Base-by-base conservation (phyloP, 2,888 invertebrate genomes). In the Monochamus alternatus region DNA sequence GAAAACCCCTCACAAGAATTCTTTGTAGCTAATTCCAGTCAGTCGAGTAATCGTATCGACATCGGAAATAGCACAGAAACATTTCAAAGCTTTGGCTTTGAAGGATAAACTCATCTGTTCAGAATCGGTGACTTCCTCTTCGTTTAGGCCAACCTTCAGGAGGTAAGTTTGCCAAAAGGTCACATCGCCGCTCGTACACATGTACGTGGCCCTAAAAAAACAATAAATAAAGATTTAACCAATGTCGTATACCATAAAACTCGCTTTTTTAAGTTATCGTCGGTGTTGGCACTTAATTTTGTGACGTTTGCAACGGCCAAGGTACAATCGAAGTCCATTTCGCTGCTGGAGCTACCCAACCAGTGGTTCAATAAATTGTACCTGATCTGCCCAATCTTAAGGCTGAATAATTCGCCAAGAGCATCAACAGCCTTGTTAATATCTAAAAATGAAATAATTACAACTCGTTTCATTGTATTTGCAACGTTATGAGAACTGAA, bases 401-500 rank as follows among this genome's bases (percentile, higher is more conserved):
- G 82, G n/a, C 84, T 81, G 75, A 89, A 90, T 51, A 91, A 77
- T 62, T 84, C 80, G 1, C 88, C 87, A 3, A 91, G 81, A 10
- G 87, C 88, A 74, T 89, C 87, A 3, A 89, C 89, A 3, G 90
- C 90, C 68, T 86, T 86, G 84, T 91, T 91, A 47, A 91, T 90
- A 80, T 91, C 90, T 87, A 74, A 77, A 84, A 60, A 43, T 64
- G 14, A 10, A 43, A n/a, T 32, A 9, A 22, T 14, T 32, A 9
- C 22, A 4, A 14, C 10, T 47, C 7, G 14, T 44, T 7, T 4
- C 2, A 0, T 38, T 5, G 7, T 7, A 7, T 38, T 38, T 38
- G 38, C 38, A 38, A 38, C 38, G 5, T 38, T 7, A 38, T 2
- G 38, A 7, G 2, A 38, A 38, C 7, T 2, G 38, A 7, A 38